Base-by-base conservation (phyloP, 2,888 invertebrate genomes). In the Cyrtodaria siliqua region DNA sequence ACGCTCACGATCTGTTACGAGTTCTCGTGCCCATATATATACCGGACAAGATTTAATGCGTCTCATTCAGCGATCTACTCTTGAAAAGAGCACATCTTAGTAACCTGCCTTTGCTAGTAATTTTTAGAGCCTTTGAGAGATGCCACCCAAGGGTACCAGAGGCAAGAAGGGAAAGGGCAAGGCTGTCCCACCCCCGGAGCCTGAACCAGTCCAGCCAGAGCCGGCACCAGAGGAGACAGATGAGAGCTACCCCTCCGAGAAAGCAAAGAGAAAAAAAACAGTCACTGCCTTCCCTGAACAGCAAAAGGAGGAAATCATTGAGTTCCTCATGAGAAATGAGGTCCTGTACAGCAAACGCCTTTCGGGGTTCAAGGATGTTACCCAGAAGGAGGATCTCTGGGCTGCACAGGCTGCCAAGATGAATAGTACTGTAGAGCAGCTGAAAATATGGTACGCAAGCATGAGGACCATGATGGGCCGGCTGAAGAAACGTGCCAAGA, bases 181-280 rank as follows among this genome's bases (percentile, higher is more conserved):
- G 26, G 59, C 59, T 59, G 20, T n/a, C 23, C 26, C 59, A 59
- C 59, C 24, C 59, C 61, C 66, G 67, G 73, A 66, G 61, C 56
- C 73, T 66, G 69, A 69, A 61, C 59, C 57, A 69, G 68, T 53
- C 62, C 69, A 76, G 61, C 76, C 76, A 76, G 64, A 76, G 64
- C 42, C 49, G 69, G 14, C 18, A n/a, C 52, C 71, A 53, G 56
- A 9, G 26, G 56, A 29, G 56, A 29, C 20, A 24, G 50, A 62
- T 60, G 33, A 44, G 9, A 44, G 16, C 44, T 44, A 18, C 44
- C 20, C 20, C 16, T 18, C 20, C 44, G 44, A 44, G 3, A 44
- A 20, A 44, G 44, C 20, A 20, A 44, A 20, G 44, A 44, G 16
- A 33, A 33, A 20, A n/a, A 44, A 44, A 44, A 44, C 20, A 44